These are phyloP conservation scores for Morelia viridis DNA, from an alignment of 2,797 vertebrate species.

Conservation along the genomic window DNA sequence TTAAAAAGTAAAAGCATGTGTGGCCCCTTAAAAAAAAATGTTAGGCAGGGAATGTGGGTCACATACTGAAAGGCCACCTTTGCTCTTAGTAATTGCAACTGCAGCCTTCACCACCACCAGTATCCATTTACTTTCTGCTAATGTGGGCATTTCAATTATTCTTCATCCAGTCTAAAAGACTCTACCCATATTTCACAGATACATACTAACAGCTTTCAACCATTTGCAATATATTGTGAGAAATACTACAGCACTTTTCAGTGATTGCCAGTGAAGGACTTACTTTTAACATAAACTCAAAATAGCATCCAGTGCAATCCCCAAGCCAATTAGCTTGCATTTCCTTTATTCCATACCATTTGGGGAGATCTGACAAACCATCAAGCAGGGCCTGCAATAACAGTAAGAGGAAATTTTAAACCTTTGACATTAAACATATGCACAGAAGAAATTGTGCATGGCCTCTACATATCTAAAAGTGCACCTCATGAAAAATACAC, in stretches of 20 bases:
- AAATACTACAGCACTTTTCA: neutral
- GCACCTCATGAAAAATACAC: neutral
- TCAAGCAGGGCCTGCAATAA: conserved; percentile 85
- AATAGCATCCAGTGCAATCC: conserved; percentile 88
- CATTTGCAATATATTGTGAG: conserved; percentile 22
- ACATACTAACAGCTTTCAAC: neutral
- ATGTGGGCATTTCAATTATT: neutral
- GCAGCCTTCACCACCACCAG: neutral
- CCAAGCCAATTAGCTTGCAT: conserved; percentile 99
- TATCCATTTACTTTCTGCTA: neutral
- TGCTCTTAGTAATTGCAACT: neutral
- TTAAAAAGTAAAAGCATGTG: too few species aligned
- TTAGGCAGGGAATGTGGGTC: neutral
- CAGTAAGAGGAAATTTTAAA: neutral
- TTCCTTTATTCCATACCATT: conserved; percentile 95
- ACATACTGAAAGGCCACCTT: neutral
- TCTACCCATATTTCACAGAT: neutral
- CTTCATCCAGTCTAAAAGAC: neutral
- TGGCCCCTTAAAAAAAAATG: neutral
- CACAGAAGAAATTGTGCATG: neutral
- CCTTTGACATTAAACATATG: neutral
- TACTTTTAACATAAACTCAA: conserved; percentile 91
- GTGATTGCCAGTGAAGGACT: neutral
- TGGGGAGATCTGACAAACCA: conserved; percentile 85
- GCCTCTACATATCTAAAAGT: neutral